phyloP scores from a whole-genome alignment of 2,888 invertebrate species.

The Atrina japonica region DNA sequence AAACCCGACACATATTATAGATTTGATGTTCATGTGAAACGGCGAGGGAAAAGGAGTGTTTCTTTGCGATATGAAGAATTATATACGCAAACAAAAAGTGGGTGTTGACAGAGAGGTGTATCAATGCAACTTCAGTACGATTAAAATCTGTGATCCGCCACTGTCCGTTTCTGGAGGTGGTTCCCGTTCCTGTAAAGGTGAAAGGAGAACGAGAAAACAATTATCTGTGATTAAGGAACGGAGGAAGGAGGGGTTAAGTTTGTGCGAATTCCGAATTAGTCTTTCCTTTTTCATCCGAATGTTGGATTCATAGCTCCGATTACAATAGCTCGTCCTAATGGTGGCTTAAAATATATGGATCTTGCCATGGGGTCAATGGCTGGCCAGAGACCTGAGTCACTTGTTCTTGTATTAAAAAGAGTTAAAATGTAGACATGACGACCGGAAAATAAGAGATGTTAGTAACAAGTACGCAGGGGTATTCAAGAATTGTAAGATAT shows the following conservation, averaged over 20 bases:
- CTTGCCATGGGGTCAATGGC: no score
- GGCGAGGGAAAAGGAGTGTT: conserved; percentile 17
- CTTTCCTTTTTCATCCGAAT: conserved; percentile 6
- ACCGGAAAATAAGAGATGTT: no score
- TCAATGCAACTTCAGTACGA: neutral
- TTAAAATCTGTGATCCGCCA: neutral
- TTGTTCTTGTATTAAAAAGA: no score
- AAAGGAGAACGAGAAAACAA: neutral
- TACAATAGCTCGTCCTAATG: no score
- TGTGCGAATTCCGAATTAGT: conserved; percentile 6
- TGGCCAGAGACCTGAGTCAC: no score
- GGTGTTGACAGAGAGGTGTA: conserved; percentile 7
- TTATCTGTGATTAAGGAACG: neutral
- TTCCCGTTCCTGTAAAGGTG: neutral
- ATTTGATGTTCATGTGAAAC: conserved; percentile 75
- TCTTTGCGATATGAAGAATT: conserved; percentile 39
- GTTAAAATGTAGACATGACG: no score
- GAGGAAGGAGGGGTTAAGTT: neutral
- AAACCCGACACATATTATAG: conserved; percentile 71
- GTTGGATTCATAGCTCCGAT: no score
- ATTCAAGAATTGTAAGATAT: no score
- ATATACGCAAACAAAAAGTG: conserved; percentile 24
- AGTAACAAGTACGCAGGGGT: no score
- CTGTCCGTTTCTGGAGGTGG: neutral
- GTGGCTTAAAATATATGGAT: no score